Conservation (phyloP, 35 echinoderm and acorn worm genomes). For the Diadema setosum region DNA sequence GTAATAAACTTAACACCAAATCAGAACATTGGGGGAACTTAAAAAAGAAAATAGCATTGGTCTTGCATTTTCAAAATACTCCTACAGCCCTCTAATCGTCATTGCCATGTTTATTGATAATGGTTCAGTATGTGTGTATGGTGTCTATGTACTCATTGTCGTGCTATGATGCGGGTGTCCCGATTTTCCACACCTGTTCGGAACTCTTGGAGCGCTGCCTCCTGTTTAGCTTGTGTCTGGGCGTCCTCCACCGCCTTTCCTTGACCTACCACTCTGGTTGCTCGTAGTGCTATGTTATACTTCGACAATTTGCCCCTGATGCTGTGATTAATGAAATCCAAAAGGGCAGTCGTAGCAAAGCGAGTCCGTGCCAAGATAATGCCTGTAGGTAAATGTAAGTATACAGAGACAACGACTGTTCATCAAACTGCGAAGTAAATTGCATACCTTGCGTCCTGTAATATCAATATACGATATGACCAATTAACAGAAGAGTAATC, state of each 20-base stretch:
- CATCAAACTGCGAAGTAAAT: no score
- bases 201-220: slow-evolving; percentile 21
- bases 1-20: no score
- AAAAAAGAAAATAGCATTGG: no score
- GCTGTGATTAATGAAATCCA: not conserved
- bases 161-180: no score
- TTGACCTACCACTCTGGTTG: slow-evolving; percentile 47
- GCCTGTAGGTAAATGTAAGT: slow-evolving; percentile 22
- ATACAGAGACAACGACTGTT: no score
- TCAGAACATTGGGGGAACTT: no score
- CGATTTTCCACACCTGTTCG: slow-evolving; percentile 32
- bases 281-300: not conserved
- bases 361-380: slow-evolving; percentile 35
- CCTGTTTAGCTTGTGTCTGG: slow-evolving; percentile 46
- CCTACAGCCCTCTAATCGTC: no score
- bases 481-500: not conserved
- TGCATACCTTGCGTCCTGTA: not conserved
- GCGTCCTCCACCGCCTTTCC: not conserved
- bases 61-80: no score
- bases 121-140: no score
- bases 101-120: no score
- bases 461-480: not conserved
- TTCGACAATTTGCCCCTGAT: not conserved
- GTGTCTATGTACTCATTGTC: no score
- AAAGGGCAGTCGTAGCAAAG: not conserved